A percentile compares a stretch with the other conserved stretches of the same genome.
These are phyloP conservation scores for Pangasius macronema DNA, from an alignment of 2,797 vertebrate genomes.

Conservation along the genomic window DNA sequence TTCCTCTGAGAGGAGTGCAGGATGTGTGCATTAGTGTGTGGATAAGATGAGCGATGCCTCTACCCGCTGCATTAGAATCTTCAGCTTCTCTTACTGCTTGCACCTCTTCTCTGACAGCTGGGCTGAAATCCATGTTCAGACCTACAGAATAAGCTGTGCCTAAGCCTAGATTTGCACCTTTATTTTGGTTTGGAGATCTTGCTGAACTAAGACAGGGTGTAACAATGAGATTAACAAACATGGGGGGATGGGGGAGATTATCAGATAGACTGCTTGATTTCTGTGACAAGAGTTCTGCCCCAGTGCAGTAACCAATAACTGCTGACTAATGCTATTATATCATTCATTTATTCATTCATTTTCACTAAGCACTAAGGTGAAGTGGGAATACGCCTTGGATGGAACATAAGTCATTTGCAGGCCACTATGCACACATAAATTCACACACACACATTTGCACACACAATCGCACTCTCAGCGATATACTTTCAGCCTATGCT, in stretches of 20 bases:
- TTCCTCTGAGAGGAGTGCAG: background rate
- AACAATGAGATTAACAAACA: background rate
- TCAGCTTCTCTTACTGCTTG: background rate
- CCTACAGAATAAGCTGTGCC: background rate
- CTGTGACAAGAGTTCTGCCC: background rate
- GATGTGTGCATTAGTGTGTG: conserved; percentile 1
- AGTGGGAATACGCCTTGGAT: background rate
- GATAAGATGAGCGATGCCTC: conserved; percentile 3
- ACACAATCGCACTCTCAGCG: background rate
- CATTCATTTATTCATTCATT: background rate
- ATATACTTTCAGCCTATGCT: background rate
- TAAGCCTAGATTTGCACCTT: background rate
- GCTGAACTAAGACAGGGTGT: background rate
- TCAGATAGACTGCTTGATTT: background rate
- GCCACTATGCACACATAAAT: background rate
- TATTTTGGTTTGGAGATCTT: background rate
- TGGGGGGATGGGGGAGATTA: background rate
- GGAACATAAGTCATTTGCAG: background rate
- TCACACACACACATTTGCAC: background rate
- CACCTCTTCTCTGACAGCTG: background rate
- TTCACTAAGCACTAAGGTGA: background rate
- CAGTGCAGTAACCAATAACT: background rate
- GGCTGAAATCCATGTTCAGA: background rate
- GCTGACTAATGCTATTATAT: background rate
- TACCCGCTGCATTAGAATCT: background rate